Evolutionary conservation across 2,113 vertebrate species (phyloP).

Genomic region (Amblyornis subalaris): DNA sequence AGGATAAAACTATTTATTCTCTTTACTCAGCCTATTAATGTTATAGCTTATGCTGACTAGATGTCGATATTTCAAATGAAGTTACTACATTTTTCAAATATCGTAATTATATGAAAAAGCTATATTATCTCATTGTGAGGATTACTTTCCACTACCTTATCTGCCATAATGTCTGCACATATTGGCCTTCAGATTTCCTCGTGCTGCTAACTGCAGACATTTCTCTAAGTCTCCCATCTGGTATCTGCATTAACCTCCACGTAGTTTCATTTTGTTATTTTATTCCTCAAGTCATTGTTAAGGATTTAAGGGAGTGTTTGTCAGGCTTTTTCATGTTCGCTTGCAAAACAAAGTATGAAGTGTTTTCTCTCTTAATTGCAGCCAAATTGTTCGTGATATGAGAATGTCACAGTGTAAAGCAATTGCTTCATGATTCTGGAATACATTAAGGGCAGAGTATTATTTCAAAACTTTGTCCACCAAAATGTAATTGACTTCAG

Average conservation of each 20-base stretch:
- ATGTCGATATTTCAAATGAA: slow-evolving; percentile 70
- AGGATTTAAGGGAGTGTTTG: neutral
- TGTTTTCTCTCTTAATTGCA: neutral
- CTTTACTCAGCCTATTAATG: slow-evolving; percentile 74
- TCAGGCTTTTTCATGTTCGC: neutral
- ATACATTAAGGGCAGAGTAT: neutral
- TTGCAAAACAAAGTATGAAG: neutral
- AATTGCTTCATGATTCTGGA: neutral
- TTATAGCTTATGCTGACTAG: slow-evolving; percentile 66
- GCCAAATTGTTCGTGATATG: neutral
- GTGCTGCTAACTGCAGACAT: slow-evolving; percentile 53
- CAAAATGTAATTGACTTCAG: neutral
- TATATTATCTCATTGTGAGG: slow-evolving; percentile 72
- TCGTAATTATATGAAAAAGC: slow-evolving; percentile 70
- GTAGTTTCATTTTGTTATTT: neutral
- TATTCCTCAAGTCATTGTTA: neutral
- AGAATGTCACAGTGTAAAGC: neutral
- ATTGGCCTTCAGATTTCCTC: slow-evolving; percentile 65
- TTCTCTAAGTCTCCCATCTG: slow-evolving; percentile 57
- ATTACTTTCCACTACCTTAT: slow-evolving; percentile 69
- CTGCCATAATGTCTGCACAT: slow-evolving; percentile 60
- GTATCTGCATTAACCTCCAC: neutral
- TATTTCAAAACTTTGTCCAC: neutral
- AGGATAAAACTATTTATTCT: slow-evolving; percentile 75
- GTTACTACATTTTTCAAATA: slow-evolving; percentile 61